Percentiles rank a stretch among this genome's conserved stretches.
Evolutionary conservation across 2,888 invertebrate genomes (phyloP).

Genomic region (Ptilodon capucinus): DNA sequence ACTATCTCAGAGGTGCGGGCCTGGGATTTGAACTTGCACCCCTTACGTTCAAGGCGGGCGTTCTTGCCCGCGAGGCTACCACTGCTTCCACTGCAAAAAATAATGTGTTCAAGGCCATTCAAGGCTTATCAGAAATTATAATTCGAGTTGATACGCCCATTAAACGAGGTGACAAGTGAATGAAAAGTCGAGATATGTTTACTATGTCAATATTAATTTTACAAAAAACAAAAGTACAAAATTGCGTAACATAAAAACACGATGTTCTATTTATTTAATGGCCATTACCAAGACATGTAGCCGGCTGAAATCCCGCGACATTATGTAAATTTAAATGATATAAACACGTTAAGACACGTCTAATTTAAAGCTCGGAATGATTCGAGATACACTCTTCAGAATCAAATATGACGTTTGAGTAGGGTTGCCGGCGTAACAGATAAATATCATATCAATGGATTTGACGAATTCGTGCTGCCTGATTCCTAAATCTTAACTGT

Average conservation of each 20-base stretch:
- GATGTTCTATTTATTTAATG: constrained; percentile 9
- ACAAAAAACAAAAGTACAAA: neutral
- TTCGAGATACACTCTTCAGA: constrained; percentile 37
- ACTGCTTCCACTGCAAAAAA: no score
- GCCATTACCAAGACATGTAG: neutral
- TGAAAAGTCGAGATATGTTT: neutral
- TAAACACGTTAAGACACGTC: constrained; percentile 14
- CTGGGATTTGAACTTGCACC: no score
- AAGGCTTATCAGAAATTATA: constrained; percentile 1
- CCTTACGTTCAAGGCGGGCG: no score
- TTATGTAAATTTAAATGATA: constrained; percentile 15
- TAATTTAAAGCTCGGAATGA: constrained; percentile 20
- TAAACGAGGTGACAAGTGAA: neutral
- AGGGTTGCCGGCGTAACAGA: constrained; percentile 18
- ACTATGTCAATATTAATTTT: neutral
- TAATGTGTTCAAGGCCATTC: no score
- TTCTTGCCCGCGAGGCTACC: no score
- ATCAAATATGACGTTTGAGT: constrained; percentile 53
- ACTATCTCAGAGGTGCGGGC: no score
- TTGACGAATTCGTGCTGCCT: constrained; percentile 30
- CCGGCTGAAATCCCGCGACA: neutral
- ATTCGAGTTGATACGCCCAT: neutral
- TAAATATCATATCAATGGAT: constrained; percentile 9
- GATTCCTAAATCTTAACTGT: constrained; percentile 30
- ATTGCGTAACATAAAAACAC: neutral